Base-by-base conservation (phyloP, 2,888 invertebrate species). In the Hypsopygia costalis region DNA sequence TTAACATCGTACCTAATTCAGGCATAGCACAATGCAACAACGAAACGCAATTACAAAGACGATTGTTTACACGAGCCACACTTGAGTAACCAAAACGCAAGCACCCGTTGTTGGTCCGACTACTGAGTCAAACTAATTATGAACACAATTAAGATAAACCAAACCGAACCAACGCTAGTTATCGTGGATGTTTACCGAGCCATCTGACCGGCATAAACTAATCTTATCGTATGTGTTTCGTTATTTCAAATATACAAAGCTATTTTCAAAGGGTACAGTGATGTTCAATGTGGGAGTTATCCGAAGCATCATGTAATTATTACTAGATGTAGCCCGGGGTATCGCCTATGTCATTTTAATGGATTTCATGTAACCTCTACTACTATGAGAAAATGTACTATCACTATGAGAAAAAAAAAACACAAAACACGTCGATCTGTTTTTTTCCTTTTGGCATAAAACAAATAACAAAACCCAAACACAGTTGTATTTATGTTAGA, bases 121-220 rank as follows among this genome's bases (percentile, higher is more conserved):
- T 46, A 37, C 44, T 45, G 41, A 39, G 42, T 36, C 35, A 40
- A 28, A 46, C 55, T 69, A 67, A 73, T 70, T 67, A 69, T 59
- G 51, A 65, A 61, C 58, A 58, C 55, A 58, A 67, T 75, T 71
- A 68, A 64, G 73, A 73, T 72, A 68, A 57, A 52, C 47, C 55
- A 37, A 47, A 58, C 16, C 16, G 16, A 16, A 16, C 16, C 16
- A 16, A 16, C 16, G 16, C 4, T 16, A 4, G 49, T 63, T 67
- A 71, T 70, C 64, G 58, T 41, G 46, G 47, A 54, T 62, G 62
- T 62, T 59, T 62, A 56, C 47, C 46, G 44, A 44, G 29, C 29
- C 9, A 44, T 34, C 46, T 40, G 43, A 40, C 44, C 41, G 28
- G 33, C 41, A 38, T 37, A 40, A 38, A 35, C 37, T 7, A 2